These are phyloP conservation scores for Leptobrachium leishanense DNA, from an alignment of 2,113 vertebrate genomes.

Conservation along the genomic window DNA sequence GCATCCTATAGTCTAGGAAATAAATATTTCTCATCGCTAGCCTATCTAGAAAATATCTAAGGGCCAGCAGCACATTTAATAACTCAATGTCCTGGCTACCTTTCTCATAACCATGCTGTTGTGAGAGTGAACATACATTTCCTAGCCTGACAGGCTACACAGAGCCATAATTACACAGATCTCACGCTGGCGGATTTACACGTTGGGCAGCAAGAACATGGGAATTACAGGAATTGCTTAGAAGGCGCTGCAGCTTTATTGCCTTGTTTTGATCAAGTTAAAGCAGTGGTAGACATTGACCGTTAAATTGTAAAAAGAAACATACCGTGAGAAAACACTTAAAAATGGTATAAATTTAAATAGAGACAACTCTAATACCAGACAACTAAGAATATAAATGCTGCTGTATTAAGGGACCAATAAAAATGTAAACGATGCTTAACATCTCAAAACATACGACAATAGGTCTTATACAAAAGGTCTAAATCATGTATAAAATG, in stretches of 20 bases:
- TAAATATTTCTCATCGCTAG: slow-evolving; percentile 3
- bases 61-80: not conserved
- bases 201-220: not conserved
- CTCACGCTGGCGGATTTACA: slow-evolving; percentile 9
- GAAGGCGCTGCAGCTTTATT: not conserved
- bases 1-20: not conserved
- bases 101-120: slow-evolving; percentile 10
- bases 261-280: not conserved
- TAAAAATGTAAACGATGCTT: no score
- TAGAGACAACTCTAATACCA: no score
- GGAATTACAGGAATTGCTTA: not conserved
- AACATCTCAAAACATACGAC: no score
- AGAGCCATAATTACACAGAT: slow-evolving; percentile 21
- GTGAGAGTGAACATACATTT: not conserved
- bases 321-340: no score
- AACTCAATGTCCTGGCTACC: not conserved
- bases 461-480: no score
- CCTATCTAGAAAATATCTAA: slow-evolving; percentile 17
- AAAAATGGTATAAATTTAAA: no score
- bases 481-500: no score
- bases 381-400: no score
- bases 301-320: no score
- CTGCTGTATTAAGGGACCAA: no score
- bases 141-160: slow-evolving; percentile 16
- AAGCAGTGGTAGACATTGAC: not conserved